Evolutionary conservation across 2,113 vertebrate species (phyloP).

Genomic region (Anthoscopus minutus): DNA sequence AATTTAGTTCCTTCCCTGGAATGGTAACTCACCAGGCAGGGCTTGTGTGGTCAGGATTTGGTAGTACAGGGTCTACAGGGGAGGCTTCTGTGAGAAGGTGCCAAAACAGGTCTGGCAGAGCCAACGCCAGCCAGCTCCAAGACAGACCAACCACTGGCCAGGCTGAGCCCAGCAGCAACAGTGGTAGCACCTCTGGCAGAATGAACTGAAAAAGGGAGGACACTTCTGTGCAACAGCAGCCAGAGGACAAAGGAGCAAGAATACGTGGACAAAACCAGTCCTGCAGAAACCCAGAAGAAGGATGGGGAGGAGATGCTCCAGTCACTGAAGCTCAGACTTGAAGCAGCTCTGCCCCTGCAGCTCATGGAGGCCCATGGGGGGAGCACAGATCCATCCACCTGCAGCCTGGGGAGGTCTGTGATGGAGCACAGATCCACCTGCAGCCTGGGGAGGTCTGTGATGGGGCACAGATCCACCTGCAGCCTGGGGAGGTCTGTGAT

Average conservation of each 20-base stretch:
- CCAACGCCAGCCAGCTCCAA: not conserved
- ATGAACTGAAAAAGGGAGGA: not conserved
- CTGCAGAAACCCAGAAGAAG: not conserved
- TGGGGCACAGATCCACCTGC: not conserved
- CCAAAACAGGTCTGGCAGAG: accelerated
- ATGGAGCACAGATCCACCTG: not conserved
- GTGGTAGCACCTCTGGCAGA: not conserved
- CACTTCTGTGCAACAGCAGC: not conserved
- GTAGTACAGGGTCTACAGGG: accelerated
- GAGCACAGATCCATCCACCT: not conserved
- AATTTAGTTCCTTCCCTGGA: not conserved
- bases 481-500: accelerated
- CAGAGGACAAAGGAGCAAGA: not conserved
- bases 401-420: accelerated
- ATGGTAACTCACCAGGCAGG: not conserved
- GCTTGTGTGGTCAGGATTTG: not conserved
- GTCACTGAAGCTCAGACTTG: accelerated
- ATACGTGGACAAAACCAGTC: not conserved
- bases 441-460: accelerated
- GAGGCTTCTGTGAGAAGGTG: not conserved
- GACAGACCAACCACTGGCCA: accelerated
- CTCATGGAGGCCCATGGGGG: not conserved
- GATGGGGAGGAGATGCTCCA: not conserved
- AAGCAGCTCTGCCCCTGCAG: not conserved
- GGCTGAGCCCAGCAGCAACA: accelerated